Evolutionary conservation across 2,888 invertebrate genomes (phyloP).

Genomic region (Smittia aterrima): DNA sequence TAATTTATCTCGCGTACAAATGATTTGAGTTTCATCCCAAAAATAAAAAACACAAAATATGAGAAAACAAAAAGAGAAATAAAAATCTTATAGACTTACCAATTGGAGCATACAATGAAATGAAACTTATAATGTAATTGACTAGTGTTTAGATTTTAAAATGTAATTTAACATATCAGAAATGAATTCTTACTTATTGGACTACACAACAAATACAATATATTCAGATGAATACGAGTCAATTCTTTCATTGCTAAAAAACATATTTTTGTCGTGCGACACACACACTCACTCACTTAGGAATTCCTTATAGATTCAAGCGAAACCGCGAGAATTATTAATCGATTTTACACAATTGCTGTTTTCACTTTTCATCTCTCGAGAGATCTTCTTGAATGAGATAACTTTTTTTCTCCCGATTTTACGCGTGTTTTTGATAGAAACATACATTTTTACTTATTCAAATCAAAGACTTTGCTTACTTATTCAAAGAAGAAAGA

Average conservation of each 20-base stretch:
- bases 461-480: background rate
- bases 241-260: background rate
- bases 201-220: background rate
- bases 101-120: background rate
- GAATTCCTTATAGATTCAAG: background rate
- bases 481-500: background rate
- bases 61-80: background rate
- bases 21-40: conserved; percentile 12
- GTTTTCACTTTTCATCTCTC: too few species aligned
- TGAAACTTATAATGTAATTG: background rate
- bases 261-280: background rate
- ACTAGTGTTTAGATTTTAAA: background rate
- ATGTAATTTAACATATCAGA: conserved; percentile 10
- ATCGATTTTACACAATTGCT: background rate
- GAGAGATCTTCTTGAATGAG: background rate
- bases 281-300: background rate
- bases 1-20: conserved; percentile 21
- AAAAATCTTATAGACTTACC: conserved; percentile 7
- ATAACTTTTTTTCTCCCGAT: too few species aligned
- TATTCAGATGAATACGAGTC: background rate
- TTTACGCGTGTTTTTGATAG: conserved; percentile 3
- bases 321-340: background rate
- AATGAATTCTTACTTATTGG: background rate
- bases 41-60: background rate
- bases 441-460: background rate